A percentile compares a stretch with the other conserved stretches of the same genome.
phyloP scores from a whole-genome alignment of 2,113 vertebrate species.

The Aleadryas rufinucha region DNA sequence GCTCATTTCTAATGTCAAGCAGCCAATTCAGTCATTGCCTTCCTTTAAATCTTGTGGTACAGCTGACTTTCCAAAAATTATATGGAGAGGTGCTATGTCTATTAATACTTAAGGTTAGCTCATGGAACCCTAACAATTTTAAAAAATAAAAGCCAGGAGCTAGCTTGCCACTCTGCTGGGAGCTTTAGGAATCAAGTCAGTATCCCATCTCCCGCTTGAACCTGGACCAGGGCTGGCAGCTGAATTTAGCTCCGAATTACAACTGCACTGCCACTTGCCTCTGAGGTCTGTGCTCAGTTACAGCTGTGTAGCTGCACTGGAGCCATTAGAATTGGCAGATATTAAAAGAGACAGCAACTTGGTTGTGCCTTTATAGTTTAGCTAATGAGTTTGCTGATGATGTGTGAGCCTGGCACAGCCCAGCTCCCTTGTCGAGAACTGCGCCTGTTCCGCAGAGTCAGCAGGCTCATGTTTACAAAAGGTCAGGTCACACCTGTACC shows the following conservation, averaged over 20 bases:
- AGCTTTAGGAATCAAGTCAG: not conserved
- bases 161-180: not conserved
- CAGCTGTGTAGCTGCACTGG: not conserved
- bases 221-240: not conserved
- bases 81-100: not conserved
- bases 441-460: not conserved
- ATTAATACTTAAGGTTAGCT: not conserved
- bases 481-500: not conserved
- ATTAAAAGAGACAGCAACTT: not conserved
- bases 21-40: not conserved
- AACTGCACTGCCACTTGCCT: not conserved
- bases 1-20: not conserved
- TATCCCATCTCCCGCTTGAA: not conserved
- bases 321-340: not conserved
- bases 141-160: not conserved
- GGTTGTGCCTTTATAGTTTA: not conserved
- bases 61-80: not conserved
- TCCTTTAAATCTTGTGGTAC: not conserved
- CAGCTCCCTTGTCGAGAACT: accelerated
- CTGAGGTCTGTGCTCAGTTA: not conserved
- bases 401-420: not conserved
- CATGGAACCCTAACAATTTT: not conserved
- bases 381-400: not conserved
- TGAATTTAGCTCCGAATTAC: not conserved
- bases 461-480: not conserved